These are phyloP conservation scores for Rostratula benghalensis DNA, from an alignment of 2,113 vertebrate genomes.

Conservation along the genomic window DNA sequence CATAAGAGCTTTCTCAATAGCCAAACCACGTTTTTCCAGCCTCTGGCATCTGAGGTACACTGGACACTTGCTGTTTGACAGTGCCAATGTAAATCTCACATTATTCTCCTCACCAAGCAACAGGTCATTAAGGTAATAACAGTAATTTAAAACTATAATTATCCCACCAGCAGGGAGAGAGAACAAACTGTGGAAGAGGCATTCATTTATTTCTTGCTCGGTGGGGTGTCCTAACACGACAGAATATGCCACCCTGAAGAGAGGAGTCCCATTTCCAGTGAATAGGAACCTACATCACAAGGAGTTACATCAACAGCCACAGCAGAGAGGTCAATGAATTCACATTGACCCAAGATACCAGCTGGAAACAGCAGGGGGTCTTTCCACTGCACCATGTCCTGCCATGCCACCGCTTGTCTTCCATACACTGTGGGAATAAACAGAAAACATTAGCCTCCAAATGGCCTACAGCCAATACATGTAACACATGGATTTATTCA, in stretches of 20 bases:
- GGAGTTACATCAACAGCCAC: not conserved
- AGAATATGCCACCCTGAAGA: not conserved
- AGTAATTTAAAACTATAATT: not conserved
- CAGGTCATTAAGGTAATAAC: not conserved
- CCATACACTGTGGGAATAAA: conserved; percentile 6
- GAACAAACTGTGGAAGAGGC: not conserved
- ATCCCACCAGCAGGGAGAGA: not conserved
- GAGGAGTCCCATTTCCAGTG: not conserved
- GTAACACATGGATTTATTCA: not conserved
- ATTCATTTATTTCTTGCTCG: not conserved
- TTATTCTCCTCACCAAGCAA: not conserved
- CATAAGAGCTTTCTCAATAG: not conserved
- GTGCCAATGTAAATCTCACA: not conserved
- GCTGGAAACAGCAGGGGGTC: not conserved
- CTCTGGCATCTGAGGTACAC: not conserved
- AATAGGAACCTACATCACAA: not conserved
- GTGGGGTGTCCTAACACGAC: not conserved
- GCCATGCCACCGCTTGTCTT: not conserved
- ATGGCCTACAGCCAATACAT: not conserved
- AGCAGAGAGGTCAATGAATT: conserved; percentile 24
- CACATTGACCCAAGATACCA: not conserved
- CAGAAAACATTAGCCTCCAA: not conserved
- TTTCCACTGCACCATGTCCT: not conserved
- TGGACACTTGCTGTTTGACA: not conserved
- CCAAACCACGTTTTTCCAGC: not conserved